Conservation (phyloP, 1,140 invertebrate species). For the Centruroides sculpturatus region DNA sequence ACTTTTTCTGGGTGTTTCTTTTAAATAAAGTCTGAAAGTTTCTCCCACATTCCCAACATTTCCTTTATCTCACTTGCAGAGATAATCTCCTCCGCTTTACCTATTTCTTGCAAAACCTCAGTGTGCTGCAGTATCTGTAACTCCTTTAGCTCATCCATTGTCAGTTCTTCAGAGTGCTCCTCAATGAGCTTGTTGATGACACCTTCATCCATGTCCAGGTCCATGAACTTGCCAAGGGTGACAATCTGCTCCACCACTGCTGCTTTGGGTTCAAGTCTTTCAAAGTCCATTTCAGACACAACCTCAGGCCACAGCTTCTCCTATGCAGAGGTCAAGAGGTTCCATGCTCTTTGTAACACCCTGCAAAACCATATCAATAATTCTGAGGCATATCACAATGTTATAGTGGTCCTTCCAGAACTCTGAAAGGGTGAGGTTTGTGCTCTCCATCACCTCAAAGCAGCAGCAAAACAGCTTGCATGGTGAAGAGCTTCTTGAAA, state of each 20-base stretch:
- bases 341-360: background rate
- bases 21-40: no score
- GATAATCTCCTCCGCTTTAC: background rate
- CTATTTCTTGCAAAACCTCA: background rate
- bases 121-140: background rate
- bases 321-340: background rate
- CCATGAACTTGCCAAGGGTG: background rate
- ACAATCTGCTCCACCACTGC: background rate
- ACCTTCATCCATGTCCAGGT: background rate
- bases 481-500: no score
- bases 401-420: no score
- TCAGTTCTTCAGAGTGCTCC: background rate
- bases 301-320: no score
- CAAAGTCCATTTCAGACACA: background rate
- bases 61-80: no score
- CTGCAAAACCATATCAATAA: background rate
- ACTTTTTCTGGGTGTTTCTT: no score
- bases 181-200: background rate
- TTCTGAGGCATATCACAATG: no score
- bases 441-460: background rate
- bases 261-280: background rate
- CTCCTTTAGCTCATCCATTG: no score
- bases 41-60: no score
- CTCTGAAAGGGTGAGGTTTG: background rate
- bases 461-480: background rate